Conservation (phyloP, 2,113 vertebrate genomes). For the Uropsilus gracilis region DNA sequence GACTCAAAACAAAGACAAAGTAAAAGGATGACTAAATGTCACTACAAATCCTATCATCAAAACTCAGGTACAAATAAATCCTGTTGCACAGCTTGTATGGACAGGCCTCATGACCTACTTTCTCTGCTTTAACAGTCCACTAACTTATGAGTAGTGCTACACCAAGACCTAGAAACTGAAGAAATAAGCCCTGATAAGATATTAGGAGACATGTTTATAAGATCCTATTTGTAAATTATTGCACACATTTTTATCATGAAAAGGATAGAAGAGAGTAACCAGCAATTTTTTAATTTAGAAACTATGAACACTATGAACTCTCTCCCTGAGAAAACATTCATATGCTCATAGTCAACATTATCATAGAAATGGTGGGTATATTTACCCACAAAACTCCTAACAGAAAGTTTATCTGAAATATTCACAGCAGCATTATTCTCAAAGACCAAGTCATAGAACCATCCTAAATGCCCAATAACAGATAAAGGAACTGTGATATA, state of each 20-base stretch:
- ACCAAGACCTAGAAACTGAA: background rate
- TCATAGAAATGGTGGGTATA: background rate
- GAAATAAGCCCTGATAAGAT: background rate
- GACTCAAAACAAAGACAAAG: constrained; percentile 51
- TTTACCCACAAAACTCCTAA: background rate
- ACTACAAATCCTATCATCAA: constrained; percentile 32
- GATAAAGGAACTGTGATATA: no score
- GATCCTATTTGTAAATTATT: constrained; percentile 1
- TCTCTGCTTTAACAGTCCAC: background rate
- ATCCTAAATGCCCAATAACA: no score
- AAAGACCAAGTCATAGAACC: no score
- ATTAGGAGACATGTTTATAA: constrained; percentile 3
- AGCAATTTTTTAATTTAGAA: background rate
- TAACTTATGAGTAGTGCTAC: background rate
- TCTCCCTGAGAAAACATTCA: constrained; percentile 9
- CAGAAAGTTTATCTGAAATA: no score
- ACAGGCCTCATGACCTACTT: background rate
- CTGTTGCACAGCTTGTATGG: background rate
- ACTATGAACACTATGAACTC: background rate
- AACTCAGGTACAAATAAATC: constrained; percentile 36
- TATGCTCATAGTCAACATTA: background rate
- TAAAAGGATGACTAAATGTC: constrained; percentile 56
- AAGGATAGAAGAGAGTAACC: background rate
- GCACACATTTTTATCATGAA: background rate
- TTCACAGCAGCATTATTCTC: no score